Conservation (phyloP, 2,888 invertebrate genomes). For the Scaptomyza parva region DNA sequence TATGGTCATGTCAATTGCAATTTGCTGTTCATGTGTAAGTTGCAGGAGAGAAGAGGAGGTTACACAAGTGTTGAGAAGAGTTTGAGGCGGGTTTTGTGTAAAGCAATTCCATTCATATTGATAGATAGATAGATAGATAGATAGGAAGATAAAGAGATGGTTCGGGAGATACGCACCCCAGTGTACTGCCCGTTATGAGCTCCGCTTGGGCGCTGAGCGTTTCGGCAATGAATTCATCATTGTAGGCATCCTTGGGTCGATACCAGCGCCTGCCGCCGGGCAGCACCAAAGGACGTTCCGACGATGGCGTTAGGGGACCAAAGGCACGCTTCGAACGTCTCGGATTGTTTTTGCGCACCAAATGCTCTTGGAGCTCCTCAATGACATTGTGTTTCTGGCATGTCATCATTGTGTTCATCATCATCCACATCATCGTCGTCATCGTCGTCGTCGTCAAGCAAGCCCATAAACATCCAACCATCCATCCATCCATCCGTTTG, state of each 20-base stretch:
- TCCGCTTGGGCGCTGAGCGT: constrained; percentile 94
- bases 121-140: neutral
- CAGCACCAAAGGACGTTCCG: constrained; percentile 90
- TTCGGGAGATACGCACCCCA: constrained; percentile 89
- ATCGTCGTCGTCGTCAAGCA: constrained; percentile 26
- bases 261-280: constrained; percentile 92
- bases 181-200: constrained; percentile 92
- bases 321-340: constrained; percentile 86
- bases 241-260: constrained; percentile 94
- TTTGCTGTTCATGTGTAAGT: constrained; percentile 18
- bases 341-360: constrained; percentile 85
- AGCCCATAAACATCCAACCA: constrained; percentile 1
- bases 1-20: constrained; percentile 48
- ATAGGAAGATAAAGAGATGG: neutral
- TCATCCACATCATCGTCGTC: constrained; percentile 33
- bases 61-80: too few species aligned
- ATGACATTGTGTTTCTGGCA: constrained; percentile 84
- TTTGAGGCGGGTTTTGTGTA: neutral
- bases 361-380: constrained; percentile 85
- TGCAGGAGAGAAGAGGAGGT: neutral
- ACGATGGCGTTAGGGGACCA: constrained; percentile 88
- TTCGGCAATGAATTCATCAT: constrained; percentile 94
- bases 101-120: constrained; percentile 21
- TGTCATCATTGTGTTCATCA: constrained; percentile 43
- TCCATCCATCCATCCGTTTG: constrained; percentile 2